Base-by-base conservation (phyloP, 2,797 vertebrate species). In the Alfaro cultratus region DNA sequence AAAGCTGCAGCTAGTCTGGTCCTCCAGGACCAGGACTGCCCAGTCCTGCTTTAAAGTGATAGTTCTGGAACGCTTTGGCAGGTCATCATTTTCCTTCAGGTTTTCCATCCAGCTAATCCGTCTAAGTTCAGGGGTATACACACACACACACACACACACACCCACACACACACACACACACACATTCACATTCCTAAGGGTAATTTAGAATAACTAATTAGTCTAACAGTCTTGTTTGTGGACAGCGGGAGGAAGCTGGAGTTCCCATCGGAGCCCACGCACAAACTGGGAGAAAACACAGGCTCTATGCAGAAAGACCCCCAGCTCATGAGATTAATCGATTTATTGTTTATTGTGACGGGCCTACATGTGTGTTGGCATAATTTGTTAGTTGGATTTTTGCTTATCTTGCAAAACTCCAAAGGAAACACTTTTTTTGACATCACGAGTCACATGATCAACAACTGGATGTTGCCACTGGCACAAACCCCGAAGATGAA, bases 131-230 rank as follows among this genome's bases (percentile, higher is more conserved):
- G n/a, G 10, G 26, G 5, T 13, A 57, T 9, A 46, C 1, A 46
- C 29, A 31, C n/a, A n/a, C n/a, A n/a, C n/a, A n/a, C n/a, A n/a
- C n/a, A n/a, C n/a, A n/a, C n/a, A n/a, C n/a, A n/a, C n/a, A n/a
- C n/a, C n/a, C 13, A 31, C 1, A 34, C 29, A 31, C 13, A 60
- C 5, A 31, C 55, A 29, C 26, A 8, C 23, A 5, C 15, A 31
- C 57, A 62, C 29, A 34, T 15, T 1, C 60, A 34, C 29, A 62
- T 62, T 62, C 60, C 31, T 16, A 34, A 16, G 31, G 31, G 60
- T 34, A 62, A 62, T 62, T 62, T 62, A 62, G 16, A 62, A 34
- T 34, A 62, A 62, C 29, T 62, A 62, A 62, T 62, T 62, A 62
- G 16, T 15, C 29, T 62, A 34, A 62, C 60, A 34, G 62, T 67